Conservation (phyloP, 2,888 invertebrate genomes). For the Oxytorus armatus region DNA sequence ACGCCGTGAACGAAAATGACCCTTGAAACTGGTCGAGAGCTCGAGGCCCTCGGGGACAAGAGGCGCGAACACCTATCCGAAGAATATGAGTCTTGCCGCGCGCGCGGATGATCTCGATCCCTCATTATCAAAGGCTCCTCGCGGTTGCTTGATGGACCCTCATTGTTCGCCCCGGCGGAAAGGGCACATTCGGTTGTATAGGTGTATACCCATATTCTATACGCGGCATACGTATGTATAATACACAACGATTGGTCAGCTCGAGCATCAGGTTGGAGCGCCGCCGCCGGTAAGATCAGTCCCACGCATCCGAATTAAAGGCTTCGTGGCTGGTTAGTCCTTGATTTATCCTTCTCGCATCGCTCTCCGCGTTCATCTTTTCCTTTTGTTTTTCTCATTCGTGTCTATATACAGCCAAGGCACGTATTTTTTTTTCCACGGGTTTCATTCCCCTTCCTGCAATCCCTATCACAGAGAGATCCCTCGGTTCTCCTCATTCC, state of each 20-base stretch:
- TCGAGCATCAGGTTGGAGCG: constrained; percentile 53
- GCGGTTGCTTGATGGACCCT: constrained; percentile 58
- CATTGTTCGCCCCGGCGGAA: constrained; percentile 62
- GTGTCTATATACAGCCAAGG: constrained; percentile 58
- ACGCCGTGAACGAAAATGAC: constrained; percentile 48
- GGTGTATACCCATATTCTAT: constrained; percentile 30
- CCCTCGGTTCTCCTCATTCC: constrained; percentile 57
- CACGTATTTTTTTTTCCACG: constrained; percentile 39
- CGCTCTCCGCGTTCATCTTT: constrained; percentile 76
- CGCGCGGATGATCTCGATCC: constrained; percentile 63
- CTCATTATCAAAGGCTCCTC: constrained; percentile 67
- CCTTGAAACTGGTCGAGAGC: constrained; percentile 42
- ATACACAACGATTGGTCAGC: constrained; percentile 44
- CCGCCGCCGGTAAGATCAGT: constrained; percentile 72
- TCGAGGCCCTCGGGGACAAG: constrained; percentile 40
- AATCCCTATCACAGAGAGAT: constrained; percentile 52
- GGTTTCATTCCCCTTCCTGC: constrained; percentile 48
- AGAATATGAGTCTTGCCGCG: constrained; percentile 45
- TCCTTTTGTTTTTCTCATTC: constrained; percentile 76
- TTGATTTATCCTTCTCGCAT: constrained; percentile 83
- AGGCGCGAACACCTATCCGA: constrained; percentile 57
- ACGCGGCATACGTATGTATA: constrained; percentile 2
- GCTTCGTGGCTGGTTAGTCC: constrained; percentile 81
- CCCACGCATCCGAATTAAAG: constrained; percentile 82
- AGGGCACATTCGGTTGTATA: constrained; percentile 41